Evolutionary conservation across 1,140 invertebrate genomes (phyloP).

Genomic region (Drosophila nikananu): DNA sequence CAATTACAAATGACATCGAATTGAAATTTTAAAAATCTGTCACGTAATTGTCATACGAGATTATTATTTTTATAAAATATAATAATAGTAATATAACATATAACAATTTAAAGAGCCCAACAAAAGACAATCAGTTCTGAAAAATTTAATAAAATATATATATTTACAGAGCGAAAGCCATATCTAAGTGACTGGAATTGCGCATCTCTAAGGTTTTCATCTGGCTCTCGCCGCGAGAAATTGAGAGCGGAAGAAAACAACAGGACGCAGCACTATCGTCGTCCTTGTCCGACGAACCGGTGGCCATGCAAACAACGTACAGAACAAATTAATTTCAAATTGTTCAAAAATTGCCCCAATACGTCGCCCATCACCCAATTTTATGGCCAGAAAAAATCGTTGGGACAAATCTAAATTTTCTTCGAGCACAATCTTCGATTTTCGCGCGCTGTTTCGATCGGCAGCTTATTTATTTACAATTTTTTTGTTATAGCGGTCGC

Average conservation of each 20-base stretch:
- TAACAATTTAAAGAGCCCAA: not conserved
- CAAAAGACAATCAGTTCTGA: not conserved
- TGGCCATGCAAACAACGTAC: constrained; percentile 44
- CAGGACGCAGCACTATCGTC: constrained; percentile 39
- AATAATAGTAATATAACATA: not conserved
- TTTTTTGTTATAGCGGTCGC: constrained; percentile 48
- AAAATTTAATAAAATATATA: not conserved
- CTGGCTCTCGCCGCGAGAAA: constrained; percentile 11
- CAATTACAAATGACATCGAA: not conserved
- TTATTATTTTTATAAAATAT: too few species aligned
- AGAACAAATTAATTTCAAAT: constrained; percentile 38
- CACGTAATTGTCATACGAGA: too few species aligned
- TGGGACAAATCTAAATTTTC: not conserved
- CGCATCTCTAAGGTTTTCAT: constrained; percentile 29
- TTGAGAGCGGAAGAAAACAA: constrained; percentile 29
- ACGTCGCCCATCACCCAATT: not conserved
- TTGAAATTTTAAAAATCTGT: not conserved
- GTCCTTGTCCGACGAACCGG: constrained; percentile 49
- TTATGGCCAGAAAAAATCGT: not conserved
- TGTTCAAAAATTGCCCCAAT: constrained; percentile 11
- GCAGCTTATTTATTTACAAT: constrained; percentile 54
- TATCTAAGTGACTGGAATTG: not conserved
- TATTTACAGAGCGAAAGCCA: not conserved
- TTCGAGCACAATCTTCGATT: constrained; percentile 6
- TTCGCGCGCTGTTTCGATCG: constrained; percentile 23